A percentile compares a stretch with the other conserved stretches of the same genome.
phyloP scores from a whole-genome alignment of 2,113 vertebrate genomes.

The Talpa occidentalis region DNA sequence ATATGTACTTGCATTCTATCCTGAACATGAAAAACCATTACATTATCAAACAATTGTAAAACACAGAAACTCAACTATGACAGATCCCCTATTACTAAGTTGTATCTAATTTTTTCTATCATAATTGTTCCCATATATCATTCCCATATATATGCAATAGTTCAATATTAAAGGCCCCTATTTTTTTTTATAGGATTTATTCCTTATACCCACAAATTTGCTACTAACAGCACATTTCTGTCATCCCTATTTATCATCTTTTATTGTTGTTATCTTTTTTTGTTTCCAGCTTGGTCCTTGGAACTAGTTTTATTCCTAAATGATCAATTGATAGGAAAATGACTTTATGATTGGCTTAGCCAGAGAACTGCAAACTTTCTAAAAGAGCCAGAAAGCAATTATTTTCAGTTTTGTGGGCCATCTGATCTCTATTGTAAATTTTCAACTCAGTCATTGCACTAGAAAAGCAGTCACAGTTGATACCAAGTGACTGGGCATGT shows the following conservation, averaged over 20 bases:
- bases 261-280: neutral
- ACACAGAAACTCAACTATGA: neutral
- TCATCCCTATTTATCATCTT: neutral
- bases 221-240: neutral
- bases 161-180: neutral
- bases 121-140: neutral
- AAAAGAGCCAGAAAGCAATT: neutral
- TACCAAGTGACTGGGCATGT: neutral
- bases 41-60: neutral
- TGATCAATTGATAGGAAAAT: too few species aligned
- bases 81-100: neutral
- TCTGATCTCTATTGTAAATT: neutral
- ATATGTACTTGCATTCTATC: neutral
- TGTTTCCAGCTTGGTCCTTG: neutral
- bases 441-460: neutral
- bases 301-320: neutral
- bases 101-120: neutral
- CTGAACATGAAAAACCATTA: neutral
- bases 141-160: neutral
- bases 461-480: neutral
- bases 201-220: neutral
- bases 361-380: neutral
- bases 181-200: neutral
- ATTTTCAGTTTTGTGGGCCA: neutral
- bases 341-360: too few species aligned